phyloP scores from a whole-genome alignment of 2,888 invertebrate genomes.

The Petrolisthes manimaculis region DNA sequence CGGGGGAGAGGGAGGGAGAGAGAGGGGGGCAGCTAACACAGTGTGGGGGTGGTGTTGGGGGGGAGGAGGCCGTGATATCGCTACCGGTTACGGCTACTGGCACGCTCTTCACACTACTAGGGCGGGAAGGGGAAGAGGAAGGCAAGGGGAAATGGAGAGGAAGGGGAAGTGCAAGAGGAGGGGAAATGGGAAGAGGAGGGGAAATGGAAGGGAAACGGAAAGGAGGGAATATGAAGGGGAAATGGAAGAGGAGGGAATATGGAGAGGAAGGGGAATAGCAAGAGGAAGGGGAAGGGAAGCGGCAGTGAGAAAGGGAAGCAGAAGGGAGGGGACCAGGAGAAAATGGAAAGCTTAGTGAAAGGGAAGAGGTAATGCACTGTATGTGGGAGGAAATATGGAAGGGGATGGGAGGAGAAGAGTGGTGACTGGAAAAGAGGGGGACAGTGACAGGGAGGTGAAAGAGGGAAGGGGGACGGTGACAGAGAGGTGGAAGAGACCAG shows the following conservation, averaged over 20 bases:
- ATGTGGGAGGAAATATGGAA: no score
- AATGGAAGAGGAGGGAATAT: background rate
- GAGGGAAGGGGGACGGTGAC: background rate
- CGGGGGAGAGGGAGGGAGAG: conserved; percentile 39
- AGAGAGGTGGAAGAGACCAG: background rate
- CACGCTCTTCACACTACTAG: background rate
- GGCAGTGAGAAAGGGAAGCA: background rate
- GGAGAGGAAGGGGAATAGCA: background rate
- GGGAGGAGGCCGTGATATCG: conserved; percentile 37
- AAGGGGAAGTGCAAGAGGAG: background rate
- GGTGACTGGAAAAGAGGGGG: no score
- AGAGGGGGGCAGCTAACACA: conserved; percentile 49
- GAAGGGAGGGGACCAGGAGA: background rate
- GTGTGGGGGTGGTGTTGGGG: conserved; percentile 33
- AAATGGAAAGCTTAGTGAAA: background rate
- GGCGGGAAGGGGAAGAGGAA: background rate
- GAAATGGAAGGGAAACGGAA: background rate
- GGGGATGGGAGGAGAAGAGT: no score
- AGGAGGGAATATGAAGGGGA: background rate
- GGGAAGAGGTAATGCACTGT: background rate
- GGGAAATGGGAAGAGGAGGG: background rate
- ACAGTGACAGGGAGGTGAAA: background rate
- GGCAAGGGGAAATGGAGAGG: background rate
- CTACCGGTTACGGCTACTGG: conserved; percentile 42
- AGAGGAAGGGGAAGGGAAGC: background rate